Percentiles rank a stretch among this genome's conserved stretches.
phyloP scores from a whole-genome alignment of 2,113 vertebrate species.

The Zosterops borbonicus region DNA sequence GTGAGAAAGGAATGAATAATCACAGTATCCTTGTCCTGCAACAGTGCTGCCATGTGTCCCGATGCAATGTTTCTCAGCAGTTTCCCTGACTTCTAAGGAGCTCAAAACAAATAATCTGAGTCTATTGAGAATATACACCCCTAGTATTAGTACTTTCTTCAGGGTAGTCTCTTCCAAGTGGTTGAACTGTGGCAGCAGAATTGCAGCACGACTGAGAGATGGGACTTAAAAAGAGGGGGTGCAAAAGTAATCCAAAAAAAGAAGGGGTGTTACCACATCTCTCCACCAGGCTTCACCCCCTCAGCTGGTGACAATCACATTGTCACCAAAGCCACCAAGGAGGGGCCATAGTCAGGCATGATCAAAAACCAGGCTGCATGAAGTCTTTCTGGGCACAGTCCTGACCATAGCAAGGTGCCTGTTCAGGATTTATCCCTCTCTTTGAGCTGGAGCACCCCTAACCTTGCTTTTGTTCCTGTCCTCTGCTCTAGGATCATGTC shows the following conservation, averaged over 20 bases:
- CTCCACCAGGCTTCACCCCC: neutral
- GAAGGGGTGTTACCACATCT: neutral
- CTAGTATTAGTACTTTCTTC: neutral
- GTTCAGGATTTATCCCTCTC: neutral
- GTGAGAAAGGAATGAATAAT: neutral
- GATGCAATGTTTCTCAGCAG: neutral
- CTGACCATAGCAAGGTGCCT: neutral
- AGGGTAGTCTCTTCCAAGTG: neutral
- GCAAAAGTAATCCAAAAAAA: neutral
- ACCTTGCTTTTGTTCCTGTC: neutral
- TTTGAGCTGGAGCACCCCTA: neutral
- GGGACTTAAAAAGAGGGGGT: neutral
- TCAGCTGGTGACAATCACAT: neutral
- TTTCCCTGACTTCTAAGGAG: neutral
- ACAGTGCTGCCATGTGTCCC: neutral
- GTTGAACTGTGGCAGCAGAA: neutral
- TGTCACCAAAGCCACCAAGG: neutral
- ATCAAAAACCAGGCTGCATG: neutral
- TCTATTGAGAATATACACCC: neutral
- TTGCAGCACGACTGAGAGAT: neutral
- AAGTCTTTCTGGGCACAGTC: neutral
- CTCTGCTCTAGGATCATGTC: neutral
- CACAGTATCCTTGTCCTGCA: neutral
- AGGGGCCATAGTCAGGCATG: neutral
- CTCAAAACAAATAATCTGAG: neutral